Conservation (phyloP, 2,797 vertebrate species). For the Vultur gryphus region DNA sequence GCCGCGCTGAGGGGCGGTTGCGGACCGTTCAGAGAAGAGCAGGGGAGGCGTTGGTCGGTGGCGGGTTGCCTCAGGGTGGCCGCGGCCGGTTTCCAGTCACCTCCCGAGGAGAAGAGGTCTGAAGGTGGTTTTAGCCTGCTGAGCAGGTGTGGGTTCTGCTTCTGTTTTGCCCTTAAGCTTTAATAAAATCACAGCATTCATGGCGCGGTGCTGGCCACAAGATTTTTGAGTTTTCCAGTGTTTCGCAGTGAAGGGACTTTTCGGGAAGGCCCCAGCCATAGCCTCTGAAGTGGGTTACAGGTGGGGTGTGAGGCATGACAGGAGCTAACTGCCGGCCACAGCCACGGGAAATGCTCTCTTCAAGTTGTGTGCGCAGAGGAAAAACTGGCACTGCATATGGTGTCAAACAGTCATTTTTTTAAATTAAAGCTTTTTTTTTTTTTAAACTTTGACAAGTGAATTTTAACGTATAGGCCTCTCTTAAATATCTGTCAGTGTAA, state of each 20-base stretch:
- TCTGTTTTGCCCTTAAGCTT: background rate
- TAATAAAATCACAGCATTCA: background rate
- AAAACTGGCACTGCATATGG: accelerated
- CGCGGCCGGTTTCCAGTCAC: accelerated
- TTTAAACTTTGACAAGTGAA: background rate
- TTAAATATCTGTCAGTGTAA: background rate
- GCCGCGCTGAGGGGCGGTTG: background rate
- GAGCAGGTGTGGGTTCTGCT: background rate
- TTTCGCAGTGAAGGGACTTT: accelerated
- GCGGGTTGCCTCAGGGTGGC: accelerated
- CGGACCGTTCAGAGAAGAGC: background rate
- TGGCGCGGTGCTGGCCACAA: background rate
- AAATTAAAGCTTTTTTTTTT: background rate
- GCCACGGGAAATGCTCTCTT: background rate
- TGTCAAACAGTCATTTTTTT: background rate
- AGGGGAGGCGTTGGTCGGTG: background rate
- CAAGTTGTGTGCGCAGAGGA: background rate
- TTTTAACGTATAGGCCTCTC: background rate
- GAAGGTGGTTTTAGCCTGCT: accelerated
- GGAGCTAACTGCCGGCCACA: background rate
- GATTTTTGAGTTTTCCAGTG: background rate
- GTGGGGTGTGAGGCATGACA: no score
- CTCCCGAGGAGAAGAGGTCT: accelerated
- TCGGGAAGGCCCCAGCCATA: accelerated
- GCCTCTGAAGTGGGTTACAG: background rate